A percentile compares a stretch with the other conserved stretches of the same genome.
Evolutionary conservation across 1,140 invertebrate genomes (phyloP).

Genomic region (Hetaerina americana): DNA sequence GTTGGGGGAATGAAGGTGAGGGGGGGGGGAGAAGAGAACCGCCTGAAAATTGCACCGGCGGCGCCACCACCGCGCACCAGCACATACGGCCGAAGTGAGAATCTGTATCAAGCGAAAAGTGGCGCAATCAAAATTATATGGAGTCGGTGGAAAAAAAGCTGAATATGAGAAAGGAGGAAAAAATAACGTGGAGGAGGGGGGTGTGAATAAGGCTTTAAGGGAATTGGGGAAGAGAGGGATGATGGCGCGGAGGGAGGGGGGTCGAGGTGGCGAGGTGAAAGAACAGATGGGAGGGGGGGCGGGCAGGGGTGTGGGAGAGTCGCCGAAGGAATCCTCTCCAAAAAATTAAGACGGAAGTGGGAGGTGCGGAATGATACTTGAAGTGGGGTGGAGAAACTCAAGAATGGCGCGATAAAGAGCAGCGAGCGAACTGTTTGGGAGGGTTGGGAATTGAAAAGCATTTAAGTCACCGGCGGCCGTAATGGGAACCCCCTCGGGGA

Average conservation of each 20-base stretch:
- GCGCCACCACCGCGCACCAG: conserved; percentile 18
- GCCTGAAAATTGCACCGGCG: conserved; percentile 31
- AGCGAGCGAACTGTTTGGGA: no score
- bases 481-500: no score
- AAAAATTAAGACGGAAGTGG: background rate
- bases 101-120: conserved; percentile 27
- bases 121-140: conserved; percentile 22
- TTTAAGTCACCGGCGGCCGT: no score
- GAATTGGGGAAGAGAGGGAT: no score
- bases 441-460: no score
- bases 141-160: background rate
- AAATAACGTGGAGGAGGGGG: background rate
- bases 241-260: no score
- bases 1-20: conserved; percentile 7
- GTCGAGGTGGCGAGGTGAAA: no score
- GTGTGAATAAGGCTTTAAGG: no score
- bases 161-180: background rate
- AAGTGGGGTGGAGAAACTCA: background rate
- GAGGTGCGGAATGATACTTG: background rate
- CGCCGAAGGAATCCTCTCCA: no score
- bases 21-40: conserved; percentile 18
- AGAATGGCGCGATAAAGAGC: background rate
- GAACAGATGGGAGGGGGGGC: no score
- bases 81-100: conserved; percentile 4
- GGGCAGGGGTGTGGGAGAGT: no score